These are phyloP conservation scores for Cacoxenus indagator DNA, from an alignment of 2,888 invertebrate genomes.

Conservation along the genomic window DNA sequence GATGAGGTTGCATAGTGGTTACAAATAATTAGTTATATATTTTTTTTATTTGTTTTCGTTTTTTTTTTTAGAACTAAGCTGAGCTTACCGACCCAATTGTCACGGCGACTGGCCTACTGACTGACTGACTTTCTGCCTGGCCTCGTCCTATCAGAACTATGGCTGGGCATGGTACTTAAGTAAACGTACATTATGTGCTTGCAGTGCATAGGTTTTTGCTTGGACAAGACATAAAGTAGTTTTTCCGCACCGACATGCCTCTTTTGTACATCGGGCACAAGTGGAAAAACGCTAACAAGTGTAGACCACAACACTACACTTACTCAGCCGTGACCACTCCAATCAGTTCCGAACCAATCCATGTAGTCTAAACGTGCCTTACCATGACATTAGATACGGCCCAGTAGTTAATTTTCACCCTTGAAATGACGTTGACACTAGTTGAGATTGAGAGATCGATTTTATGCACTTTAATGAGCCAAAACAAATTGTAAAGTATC, in stretches of 20 bases:
- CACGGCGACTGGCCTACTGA: no score
- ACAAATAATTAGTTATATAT: no score
- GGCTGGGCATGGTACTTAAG: background rate
- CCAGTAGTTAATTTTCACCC: conserved; percentile 66
- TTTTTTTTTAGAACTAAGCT: no score
- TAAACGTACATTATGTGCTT: background rate
- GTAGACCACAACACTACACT: conserved; percentile 7
- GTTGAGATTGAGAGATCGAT: conserved; percentile 26
- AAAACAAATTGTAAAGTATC: conserved; percentile 54
- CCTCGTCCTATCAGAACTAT: no score
- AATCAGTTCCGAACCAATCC: background rate
- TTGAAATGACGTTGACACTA: conserved; percentile 44
- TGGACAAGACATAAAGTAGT: background rate
- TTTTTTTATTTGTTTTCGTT: no score
- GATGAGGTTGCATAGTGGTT: no score
- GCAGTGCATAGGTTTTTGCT: background rate
- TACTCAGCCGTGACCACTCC: background rate
- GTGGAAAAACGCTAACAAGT: conserved; percentile 39
- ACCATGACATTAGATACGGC: conserved; percentile 60
- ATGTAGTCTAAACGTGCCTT: background rate
- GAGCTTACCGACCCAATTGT: no score
- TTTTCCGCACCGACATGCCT: background rate
- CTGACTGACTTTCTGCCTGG: no score
- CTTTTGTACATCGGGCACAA: conserved; percentile 49
- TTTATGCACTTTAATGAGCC: conserved; percentile 50